These are phyloP conservation scores for Sinonovacula constricta DNA, from an alignment of 1,140 invertebrate genomes.

Conservation along the genomic window DNA sequence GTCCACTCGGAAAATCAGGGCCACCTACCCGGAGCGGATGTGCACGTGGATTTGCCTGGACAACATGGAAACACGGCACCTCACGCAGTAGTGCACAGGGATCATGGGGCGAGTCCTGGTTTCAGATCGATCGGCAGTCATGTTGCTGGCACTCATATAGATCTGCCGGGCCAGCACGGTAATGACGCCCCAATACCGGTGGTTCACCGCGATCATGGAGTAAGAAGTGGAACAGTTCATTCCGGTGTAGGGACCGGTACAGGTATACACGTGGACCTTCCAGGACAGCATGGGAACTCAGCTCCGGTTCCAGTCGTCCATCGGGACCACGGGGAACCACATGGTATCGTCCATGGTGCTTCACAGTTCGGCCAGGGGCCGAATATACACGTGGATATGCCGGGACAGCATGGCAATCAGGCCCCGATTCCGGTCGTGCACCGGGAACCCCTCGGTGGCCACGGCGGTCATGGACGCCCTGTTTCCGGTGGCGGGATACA, in stretches of 20 bases:
- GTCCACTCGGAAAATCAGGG: too few relatives aligned
- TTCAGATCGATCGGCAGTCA: too few relatives aligned
- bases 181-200: background rate
- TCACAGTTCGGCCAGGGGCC: background rate
- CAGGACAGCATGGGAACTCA: background rate
- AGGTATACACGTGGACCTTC: conserved; percentile 3
- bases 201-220: background rate
- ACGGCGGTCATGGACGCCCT: background rate
- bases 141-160: too few relatives aligned
- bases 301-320: background rate
- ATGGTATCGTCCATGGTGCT: background rate
- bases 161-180: conserved; percentile 17
- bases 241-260: background rate
- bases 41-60: too few relatives aligned
- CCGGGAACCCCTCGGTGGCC: background rate
- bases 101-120: too few relatives aligned
- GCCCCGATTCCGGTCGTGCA: background rate
- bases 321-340: background rate
- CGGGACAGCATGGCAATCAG: conserved; percentile 1
- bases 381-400: conserved; percentile 1
- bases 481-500: background rate
- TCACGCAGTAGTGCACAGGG: too few relatives aligned
- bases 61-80: too few relatives aligned
- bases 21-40: too few relatives aligned
- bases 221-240: background rate